These are phyloP conservation scores for Cataglyphis livida DNA, from an alignment of 2,888 invertebrate genomes.

Conservation along the genomic window DNA sequence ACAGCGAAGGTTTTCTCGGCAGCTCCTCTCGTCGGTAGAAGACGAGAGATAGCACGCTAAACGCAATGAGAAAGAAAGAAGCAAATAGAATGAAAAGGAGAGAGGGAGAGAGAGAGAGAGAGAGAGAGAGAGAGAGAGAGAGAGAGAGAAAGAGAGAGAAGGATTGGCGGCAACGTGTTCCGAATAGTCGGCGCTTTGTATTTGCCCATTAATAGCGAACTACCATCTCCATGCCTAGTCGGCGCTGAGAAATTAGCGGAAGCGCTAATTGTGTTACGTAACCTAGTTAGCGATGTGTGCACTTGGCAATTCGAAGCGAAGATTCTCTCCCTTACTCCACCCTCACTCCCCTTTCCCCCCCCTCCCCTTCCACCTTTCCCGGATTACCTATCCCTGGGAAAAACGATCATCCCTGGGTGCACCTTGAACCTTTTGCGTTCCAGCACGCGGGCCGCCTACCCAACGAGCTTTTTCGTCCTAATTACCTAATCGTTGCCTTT, in stretches of 20 bases:
- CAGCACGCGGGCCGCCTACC: conserved; percentile 1
- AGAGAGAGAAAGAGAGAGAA: neutral
- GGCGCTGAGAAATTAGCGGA: conserved; percentile 83
- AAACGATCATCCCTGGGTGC: neutral
- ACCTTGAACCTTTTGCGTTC: conserved; percentile 29
- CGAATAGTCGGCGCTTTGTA: conserved; percentile 81
- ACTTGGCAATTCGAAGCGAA: conserved; percentile 79
- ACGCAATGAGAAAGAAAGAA: neutral
- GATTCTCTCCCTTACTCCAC: conserved; percentile 56
- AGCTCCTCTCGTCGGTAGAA: conserved; percentile 26
- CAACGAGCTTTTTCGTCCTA: conserved; percentile 70
- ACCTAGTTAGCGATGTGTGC: conserved; percentile 82
- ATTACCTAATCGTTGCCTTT: conserved; percentile 63
- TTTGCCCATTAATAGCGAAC: conserved; percentile 84
- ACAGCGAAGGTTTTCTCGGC: conserved; percentile 35
- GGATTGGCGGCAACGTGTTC: conserved; percentile 60
- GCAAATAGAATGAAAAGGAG: neutral
- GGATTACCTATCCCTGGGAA: neutral
- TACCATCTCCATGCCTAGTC: conserved; percentile 80
- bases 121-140: neutral
- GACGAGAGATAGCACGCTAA: conserved; percentile 1
- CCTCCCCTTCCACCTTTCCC: neutral
- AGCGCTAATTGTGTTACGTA: conserved; percentile 84
- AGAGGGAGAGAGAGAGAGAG: neutral
- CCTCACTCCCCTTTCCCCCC: conserved; percentile 11